Conservation (phyloP, 2,888 invertebrate species). For the Marronus borbonicus region DNA sequence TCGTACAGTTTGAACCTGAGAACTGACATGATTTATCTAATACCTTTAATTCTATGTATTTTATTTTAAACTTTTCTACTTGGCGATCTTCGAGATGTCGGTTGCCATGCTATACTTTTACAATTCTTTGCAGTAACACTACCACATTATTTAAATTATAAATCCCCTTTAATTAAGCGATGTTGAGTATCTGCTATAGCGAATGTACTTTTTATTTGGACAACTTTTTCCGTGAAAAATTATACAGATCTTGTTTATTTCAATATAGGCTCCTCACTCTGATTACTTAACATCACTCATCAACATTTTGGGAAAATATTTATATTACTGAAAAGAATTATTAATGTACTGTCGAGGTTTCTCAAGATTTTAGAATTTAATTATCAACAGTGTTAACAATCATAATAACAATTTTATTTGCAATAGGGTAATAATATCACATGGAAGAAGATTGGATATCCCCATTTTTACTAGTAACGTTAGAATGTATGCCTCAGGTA, state of each 20-base stretch:
- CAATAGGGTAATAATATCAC: conserved; percentile 19
- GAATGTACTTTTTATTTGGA: no score
- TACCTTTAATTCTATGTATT: no score
- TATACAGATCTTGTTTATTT: no score
- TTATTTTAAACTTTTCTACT: not conserved
- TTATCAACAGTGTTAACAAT: conserved; percentile 1
- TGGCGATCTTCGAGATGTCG: no score
- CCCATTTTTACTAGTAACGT: not conserved
- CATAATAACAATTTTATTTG: not conserved
- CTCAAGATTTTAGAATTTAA: not conserved
- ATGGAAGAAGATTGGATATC: conserved; percentile 30
- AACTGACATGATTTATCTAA: no score
- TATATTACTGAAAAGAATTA: conserved; percentile 5
- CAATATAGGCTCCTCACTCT: no score
- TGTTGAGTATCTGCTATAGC: no score
- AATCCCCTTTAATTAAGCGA: not conserved
- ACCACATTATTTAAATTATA: conserved; percentile 1
- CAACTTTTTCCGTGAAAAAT: no score
- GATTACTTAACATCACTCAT: no score
- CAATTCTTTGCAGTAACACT: conserved; percentile 1
- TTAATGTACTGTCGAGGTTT: not conserved
- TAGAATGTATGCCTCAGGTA: conserved; percentile 16
- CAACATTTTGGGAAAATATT: not conserved
- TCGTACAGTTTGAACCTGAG: no score
- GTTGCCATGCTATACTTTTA: not conserved